Conservation (phyloP, 2,113 vertebrate species). For the Hyla sarda region DNA sequence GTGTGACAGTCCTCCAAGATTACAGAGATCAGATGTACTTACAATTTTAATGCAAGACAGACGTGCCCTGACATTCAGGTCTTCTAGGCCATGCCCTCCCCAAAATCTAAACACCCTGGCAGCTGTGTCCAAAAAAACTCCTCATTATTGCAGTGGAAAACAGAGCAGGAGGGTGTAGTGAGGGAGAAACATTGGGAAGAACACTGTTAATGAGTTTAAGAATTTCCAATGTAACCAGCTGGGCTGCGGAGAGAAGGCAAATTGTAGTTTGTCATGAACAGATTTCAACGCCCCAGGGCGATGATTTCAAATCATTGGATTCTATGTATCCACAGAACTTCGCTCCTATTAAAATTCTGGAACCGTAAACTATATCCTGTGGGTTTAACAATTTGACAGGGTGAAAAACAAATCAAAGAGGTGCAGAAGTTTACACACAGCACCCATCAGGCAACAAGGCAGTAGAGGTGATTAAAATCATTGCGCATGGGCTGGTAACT, state of each 20-base stretch:
- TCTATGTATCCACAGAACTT: not conserved
- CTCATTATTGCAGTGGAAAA: conserved; percentile 54
- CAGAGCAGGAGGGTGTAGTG: conserved; percentile 40
- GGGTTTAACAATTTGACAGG: not conserved
- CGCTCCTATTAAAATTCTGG: not conserved
- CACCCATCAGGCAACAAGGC: too few species aligned
- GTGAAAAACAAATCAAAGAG: not conserved
- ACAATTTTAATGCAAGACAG: conserved; percentile 52
- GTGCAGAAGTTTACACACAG: not conserved
- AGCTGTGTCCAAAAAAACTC: conserved; percentile 37
- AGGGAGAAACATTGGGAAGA: not conserved
- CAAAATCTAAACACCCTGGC: conserved; percentile 45
- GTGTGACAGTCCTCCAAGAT: not conserved
- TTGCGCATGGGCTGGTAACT: too few species aligned
- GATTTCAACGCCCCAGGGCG: conserved; percentile 16
- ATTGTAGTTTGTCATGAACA: conserved; percentile 44
- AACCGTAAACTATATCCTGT: not conserved
- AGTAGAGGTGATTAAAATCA: not conserved
- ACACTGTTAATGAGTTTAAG: conserved; percentile 41
- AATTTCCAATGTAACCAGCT: conserved; percentile 50
- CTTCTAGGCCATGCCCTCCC: conserved; percentile 40
- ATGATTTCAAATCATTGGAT: not conserved
- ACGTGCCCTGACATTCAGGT: conserved; percentile 43
- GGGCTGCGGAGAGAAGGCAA: conserved; percentile 26
- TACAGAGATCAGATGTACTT: conserved; percentile 54